phyloP scores from a whole-genome alignment of 1,140 invertebrate species.

The Babylonia areolata region DNA sequence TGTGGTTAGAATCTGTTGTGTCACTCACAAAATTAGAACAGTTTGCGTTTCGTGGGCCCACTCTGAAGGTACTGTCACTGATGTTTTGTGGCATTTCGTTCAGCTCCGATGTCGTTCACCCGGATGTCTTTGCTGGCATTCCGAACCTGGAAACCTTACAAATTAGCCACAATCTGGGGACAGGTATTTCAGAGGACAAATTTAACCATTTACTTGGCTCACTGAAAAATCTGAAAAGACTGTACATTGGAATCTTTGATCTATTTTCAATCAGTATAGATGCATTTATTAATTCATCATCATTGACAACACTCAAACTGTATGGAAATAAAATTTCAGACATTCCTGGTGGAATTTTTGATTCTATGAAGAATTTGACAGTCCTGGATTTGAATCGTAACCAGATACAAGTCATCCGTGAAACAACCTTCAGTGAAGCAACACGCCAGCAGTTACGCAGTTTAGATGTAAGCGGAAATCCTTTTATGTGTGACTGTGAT shows the following conservation, averaged over 20 bases:
- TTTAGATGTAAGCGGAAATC: constrained; percentile 9
- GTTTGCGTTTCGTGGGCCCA: background rate
- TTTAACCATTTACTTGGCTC: no score
- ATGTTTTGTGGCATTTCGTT: background rate
- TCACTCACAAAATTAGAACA: background rate
- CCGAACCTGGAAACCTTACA: no score
- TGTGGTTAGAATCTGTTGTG: background rate
- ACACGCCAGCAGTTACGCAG: background rate
- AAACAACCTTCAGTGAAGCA: background rate
- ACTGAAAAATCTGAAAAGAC: no score
- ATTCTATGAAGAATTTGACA: background rate
- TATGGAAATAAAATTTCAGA: background rate
- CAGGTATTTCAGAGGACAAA: no score
- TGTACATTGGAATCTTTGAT: no score
- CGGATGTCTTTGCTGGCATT: background rate
- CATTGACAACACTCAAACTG: background rate
- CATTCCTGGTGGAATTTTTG: no score
- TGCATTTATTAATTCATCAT: no score
- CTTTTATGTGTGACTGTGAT: constrained; percentile 26
- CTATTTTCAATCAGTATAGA: no score
- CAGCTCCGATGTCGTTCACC: no score
- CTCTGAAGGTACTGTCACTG: no score
- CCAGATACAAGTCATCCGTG: background rate
- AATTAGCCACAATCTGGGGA: no score
- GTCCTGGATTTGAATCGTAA: background rate